Percentiles rank a stretch among this genome's conserved stretches.
phyloP scores from a whole-genome alignment of 2,888 invertebrate species.

The Leptinotarsa tumamoca region DNA sequence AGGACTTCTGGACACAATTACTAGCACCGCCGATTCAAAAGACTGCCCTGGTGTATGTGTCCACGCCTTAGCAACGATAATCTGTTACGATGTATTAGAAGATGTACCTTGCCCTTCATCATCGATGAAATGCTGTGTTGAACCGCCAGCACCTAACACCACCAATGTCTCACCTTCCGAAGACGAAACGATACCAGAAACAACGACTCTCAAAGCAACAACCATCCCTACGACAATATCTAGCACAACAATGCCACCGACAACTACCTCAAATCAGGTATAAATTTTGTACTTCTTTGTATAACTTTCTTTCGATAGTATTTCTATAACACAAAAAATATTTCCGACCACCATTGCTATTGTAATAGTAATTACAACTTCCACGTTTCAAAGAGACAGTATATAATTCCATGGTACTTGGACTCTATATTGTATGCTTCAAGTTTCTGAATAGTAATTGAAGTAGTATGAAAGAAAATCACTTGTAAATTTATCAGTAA shows the following conservation, averaged over 20 bases:
- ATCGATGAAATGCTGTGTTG: constrained; percentile 87
- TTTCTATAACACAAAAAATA: no score
- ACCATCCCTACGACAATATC: constrained; percentile 52
- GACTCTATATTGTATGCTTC: neutral
- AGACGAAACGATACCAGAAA: constrained; percentile 52
- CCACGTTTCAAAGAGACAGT: neutral
- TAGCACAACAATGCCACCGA: constrained; percentile 45
- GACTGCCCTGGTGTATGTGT: constrained; percentile 92
- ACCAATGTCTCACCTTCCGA: constrained; percentile 55
- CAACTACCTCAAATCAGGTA: constrained; percentile 53
- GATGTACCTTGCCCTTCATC: constrained; percentile 84
- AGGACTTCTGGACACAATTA: constrained; percentile 88
- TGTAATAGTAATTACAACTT: no score
- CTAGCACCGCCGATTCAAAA: constrained; percentile 85
- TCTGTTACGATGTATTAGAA: constrained; percentile 87
- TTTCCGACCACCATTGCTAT: no score
- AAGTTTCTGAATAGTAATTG: neutral
- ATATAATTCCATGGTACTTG: neutral
- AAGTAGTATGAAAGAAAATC: neutral
- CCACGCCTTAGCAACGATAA: constrained; percentile 85
- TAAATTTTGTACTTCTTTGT: neutral
- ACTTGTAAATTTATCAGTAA: neutral
- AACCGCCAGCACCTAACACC: constrained; percentile 75
- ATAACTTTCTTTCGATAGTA: no score
- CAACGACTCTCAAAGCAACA: constrained; percentile 57